Evolutionary conservation across 1,140 invertebrate genomes (phyloP).

Genomic region (Heliconius melpomene): DNA sequence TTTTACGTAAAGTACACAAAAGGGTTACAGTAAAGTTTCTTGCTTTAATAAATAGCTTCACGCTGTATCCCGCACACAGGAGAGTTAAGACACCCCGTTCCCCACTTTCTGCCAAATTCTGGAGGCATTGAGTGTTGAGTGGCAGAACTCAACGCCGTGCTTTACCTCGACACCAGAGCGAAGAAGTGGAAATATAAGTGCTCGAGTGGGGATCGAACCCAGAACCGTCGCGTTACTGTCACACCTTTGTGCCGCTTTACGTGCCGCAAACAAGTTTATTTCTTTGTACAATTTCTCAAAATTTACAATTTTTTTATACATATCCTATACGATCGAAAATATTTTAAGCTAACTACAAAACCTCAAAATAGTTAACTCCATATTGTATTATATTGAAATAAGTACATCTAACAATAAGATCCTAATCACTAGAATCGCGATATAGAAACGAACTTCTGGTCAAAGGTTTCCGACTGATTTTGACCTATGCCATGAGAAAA

Average conservation of each 20-base stretch:
- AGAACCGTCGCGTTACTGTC: no score
- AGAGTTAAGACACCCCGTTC: no score
- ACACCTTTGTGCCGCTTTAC: no score
- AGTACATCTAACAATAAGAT: conserved; percentile 22
- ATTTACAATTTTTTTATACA: not conserved
- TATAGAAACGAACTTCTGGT: conserved; percentile 39
- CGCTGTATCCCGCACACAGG: no score
- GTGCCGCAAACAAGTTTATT: not conserved
- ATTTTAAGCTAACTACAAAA: not conserved
- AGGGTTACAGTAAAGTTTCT: not conserved
- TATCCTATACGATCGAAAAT: not conserved
- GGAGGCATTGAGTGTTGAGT: no score
- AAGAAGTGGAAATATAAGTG: no score
- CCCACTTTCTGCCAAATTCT: no score
- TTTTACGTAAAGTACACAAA: not conserved
- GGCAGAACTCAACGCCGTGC: no score
- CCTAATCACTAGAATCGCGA: conserved; percentile 23
- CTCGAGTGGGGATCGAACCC: no score
- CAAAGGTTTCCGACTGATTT: conserved; percentile 53
- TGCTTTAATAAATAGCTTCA: not conserved
- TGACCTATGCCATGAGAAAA: conserved; percentile 47
- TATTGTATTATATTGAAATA: not conserved
- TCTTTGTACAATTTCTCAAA: not conserved
- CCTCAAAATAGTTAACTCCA: not conserved
- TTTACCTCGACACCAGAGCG: no score